phyloP scores from a whole-genome alignment of 1,140 invertebrate species.

The Drosophila serrata region DNA sequence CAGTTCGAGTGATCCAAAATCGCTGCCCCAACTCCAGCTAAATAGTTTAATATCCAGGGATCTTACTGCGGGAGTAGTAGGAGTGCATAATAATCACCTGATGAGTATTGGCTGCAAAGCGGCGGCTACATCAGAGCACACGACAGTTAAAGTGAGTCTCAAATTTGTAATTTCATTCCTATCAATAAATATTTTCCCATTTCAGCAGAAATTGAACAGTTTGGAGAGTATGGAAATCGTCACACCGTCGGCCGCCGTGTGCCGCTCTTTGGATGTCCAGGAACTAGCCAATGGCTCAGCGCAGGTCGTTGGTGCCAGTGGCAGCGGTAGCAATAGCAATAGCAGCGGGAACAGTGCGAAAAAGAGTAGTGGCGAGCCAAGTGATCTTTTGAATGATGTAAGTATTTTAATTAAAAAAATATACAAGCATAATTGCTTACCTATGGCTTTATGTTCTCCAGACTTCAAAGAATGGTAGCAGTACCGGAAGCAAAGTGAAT shows the following conservation, averaged over 20 bases:
- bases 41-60: constrained; percentile 55
- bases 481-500: constrained; percentile 64
- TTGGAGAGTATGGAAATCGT: constrained; percentile 48
- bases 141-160: constrained; percentile 58
- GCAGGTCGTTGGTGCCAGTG: constrained; percentile 54
- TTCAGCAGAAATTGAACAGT: constrained; percentile 46
- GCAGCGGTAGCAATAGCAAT: constrained; percentile 8
- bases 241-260: constrained; percentile 2
- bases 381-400: constrained; percentile 63
- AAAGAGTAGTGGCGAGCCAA: constrained; percentile 54
- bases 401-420: background rate
- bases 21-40: constrained; percentile 16
- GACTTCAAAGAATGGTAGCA: constrained; percentile 65
- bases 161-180: background rate
- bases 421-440: background rate
- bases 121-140: constrained; percentile 46
- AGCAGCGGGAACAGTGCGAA: constrained; percentile 25
- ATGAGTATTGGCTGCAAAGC: constrained; percentile 28
- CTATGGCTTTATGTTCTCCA: constrained; percentile 11
- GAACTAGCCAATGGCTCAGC: constrained; percentile 53
- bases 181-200: background rate
- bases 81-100: constrained; percentile 43
- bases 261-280: constrained; percentile 54
- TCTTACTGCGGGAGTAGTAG: constrained; percentile 4
- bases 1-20: constrained; percentile 29